Conservation (phyloP, 2,113 vertebrate species). For the Chinchilla lanigera region DNA sequence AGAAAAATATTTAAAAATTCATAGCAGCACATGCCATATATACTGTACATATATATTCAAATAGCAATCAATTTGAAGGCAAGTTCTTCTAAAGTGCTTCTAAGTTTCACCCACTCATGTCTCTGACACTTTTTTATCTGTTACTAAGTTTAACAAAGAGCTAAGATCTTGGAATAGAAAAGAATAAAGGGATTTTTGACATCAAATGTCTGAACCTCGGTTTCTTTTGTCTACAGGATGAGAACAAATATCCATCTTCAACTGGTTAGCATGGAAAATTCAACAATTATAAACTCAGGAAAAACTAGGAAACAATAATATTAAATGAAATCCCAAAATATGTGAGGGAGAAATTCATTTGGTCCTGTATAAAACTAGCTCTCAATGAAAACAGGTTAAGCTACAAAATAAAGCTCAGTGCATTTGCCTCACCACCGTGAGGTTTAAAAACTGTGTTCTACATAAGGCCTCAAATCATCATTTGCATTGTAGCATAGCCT, state of each 20-base stretch:
- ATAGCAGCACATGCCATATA: not conserved
- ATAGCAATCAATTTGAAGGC: conserved; percentile 51
- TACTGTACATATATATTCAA: conserved; percentile 4
- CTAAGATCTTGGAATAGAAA: conserved; percentile 31
- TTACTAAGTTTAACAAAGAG: conserved; percentile 70
- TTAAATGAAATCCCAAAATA: not conserved
- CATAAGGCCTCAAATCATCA: not conserved
- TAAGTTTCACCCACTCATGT: conserved; percentile 71
- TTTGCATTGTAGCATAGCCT: not conserved
- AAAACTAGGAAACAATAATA: not conserved
- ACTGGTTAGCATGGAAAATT: conserved; percentile 38
- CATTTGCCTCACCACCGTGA: not conserved
- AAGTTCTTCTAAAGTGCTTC: conserved; percentile 62
- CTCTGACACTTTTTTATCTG: conserved; percentile 67
- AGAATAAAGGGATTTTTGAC: not conserved
- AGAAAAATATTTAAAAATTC: conserved; percentile 38
- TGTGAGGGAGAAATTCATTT: not conserved
- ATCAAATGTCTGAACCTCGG: conserved; percentile 40
- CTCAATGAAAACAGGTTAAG: not conserved
- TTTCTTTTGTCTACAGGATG: conserved; percentile 50
- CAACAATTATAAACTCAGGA: conserved; percentile 21
- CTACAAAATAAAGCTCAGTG: not conserved
- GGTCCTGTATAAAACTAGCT: not conserved
- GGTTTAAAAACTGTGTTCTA: not conserved
- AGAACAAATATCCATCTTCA: conserved; percentile 6